These are phyloP conservation scores for Gobius niger DNA, from an alignment of 2,113 vertebrate genomes.

Conservation along the genomic window DNA sequence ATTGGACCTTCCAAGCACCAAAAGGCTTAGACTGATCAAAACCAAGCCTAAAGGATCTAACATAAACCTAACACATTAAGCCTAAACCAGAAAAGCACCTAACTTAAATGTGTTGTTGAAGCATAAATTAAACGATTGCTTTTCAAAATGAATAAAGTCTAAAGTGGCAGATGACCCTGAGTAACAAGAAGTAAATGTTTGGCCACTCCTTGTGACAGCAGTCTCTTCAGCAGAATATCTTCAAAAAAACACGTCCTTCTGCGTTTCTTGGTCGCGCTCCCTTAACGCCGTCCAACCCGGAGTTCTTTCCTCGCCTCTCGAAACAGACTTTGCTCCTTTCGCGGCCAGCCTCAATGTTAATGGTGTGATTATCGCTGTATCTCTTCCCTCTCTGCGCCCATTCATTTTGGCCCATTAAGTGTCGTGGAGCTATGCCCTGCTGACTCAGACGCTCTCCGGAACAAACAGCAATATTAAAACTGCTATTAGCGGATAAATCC, in stretches of 20 bases:
- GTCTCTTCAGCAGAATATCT: neutral
- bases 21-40: too few species aligned
- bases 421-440: conserved; percentile 68
- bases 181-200: too few species aligned
- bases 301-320: conserved; percentile 59
- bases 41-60: too few species aligned
- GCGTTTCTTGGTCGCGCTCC: conserved; percentile 38
- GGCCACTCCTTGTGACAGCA: neutral
- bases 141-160: too few species aligned
- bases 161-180: too few species aligned
- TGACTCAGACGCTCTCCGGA: conserved; percentile 73
- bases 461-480: conserved; percentile 75
- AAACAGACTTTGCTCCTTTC: conserved; percentile 65
- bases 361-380: conserved; percentile 70
- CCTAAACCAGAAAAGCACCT: too few species aligned
- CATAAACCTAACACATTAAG: too few species aligned
- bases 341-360: conserved; percentile 69
- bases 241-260: conserved; percentile 13
- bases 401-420: conserved; percentile 74
- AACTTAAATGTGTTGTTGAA: too few species aligned
- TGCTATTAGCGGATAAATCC: conserved; percentile 65
- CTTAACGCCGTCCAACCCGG: conserved; percentile 64
- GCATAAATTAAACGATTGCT: too few species aligned
- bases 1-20: too few species aligned
- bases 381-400: conserved; percentile 66